Conservation (phyloP, 1,140 invertebrate species). For the Drosophila hydei region DNA sequence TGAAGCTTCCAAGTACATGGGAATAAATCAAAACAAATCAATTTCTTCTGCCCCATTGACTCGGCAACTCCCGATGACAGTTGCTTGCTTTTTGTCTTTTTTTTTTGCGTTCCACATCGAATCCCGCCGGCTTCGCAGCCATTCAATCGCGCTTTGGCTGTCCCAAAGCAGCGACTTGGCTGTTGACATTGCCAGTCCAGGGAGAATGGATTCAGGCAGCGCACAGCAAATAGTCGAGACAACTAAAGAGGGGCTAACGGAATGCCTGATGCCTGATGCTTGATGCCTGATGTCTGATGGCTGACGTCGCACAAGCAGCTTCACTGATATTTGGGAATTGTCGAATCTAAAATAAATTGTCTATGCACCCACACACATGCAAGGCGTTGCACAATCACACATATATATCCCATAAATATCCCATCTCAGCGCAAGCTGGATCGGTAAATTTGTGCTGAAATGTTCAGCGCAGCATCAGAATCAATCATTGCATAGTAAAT, state of each 20-base stretch:
- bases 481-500: constrained; percentile 17
- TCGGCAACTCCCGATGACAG: constrained; percentile 53
- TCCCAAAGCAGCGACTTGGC: constrained; percentile 6
- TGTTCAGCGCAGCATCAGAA: not conserved
- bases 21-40: constrained; percentile 70
- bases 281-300: not conserved
- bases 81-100: constrained; percentile 26
- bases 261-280: not conserved
- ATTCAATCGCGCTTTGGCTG: constrained; percentile 31
- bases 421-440: not conserved
- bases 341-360: constrained; percentile 33
- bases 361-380: constrained; percentile 1
- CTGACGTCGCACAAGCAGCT: constrained; percentile 1
- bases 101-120: not conserved
- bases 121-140: constrained; percentile 7
- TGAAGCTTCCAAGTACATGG: constrained; percentile 25
- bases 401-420: not conserved
- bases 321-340: constrained; percentile 19
- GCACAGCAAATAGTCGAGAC: constrained; percentile 45
- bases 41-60: constrained; percentile 63
- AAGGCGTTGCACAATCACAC: constrained; percentile 1
- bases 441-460: not conserved
- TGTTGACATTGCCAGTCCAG: constrained; percentile 25
- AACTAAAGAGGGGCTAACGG: constrained; percentile 57
- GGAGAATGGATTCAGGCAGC: not conserved